Evolutionary conservation across 2,797 vertebrate species (phyloP).

Genomic region (Acanthurus tractus): DNA sequence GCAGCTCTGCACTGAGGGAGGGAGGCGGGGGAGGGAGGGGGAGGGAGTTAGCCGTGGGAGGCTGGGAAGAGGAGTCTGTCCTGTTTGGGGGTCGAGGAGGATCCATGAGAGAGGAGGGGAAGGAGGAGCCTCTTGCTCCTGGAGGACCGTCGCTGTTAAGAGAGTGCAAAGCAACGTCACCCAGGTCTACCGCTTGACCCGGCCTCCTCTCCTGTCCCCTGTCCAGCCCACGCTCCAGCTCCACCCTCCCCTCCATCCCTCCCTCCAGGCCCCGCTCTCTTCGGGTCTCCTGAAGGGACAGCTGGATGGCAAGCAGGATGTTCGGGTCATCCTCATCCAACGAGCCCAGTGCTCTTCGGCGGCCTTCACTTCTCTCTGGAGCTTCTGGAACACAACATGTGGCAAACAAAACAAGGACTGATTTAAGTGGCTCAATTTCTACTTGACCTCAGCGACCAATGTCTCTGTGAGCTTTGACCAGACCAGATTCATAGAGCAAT

Average conservation of each 20-base stretch:
- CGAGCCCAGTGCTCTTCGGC: slow-evolving; percentile 85
- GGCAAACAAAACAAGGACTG: background rate
- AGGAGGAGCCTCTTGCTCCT: slow-evolving; percentile 93
- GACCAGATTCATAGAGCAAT: slow-evolving; percentile 57
- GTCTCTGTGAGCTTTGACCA: slow-evolving; percentile 15
- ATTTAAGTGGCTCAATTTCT: slow-evolving; percentile 16
- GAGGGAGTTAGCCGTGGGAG: slow-evolving; percentile 50
- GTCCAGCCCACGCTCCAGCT: slow-evolving; percentile 56
- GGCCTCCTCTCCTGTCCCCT: slow-evolving; percentile 66
- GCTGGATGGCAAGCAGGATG: slow-evolving; percentile 97
- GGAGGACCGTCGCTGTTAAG: slow-evolving; percentile 88
- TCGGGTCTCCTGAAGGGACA: slow-evolving; percentile 95
- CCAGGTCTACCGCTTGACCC: slow-evolving; percentile 74
- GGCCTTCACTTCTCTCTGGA: slow-evolving; percentile 76
- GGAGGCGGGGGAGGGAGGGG: slow-evolving; percentile 87
- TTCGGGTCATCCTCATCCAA: slow-evolving; percentile 98
- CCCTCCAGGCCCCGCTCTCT: slow-evolving; percentile 71
- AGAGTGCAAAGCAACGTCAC: slow-evolving; percentile 84
- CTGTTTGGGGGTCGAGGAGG: slow-evolving; percentile 88
- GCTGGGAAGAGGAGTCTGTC: slow-evolving; percentile 77
- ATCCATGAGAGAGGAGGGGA: slow-evolving; percentile 88
- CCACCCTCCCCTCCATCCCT: slow-evolving; percentile 47
- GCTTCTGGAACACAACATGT: slow-evolving; percentile 70
- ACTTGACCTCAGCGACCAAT: slow-evolving; percentile 46
- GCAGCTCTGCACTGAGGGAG: slow-evolving; percentile 94